Evolutionary conservation across 2,113 vertebrate genomes (phyloP).

Genomic region (Spermophilus dauricus): DNA sequence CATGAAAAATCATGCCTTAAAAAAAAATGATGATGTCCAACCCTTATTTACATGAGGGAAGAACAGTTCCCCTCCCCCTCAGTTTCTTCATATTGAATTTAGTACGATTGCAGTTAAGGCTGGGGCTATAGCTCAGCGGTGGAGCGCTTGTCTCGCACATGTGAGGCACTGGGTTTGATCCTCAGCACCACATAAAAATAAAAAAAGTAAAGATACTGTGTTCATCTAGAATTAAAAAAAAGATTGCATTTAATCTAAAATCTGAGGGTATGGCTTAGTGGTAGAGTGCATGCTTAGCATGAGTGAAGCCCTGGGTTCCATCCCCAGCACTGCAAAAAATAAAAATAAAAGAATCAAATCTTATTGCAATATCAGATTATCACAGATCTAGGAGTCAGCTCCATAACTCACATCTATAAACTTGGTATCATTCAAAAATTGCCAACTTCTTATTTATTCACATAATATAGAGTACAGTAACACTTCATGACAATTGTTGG

Average conservation of each 20-base stretch:
- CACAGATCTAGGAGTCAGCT: slow-evolving; percentile 69
- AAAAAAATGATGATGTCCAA: slow-evolving; percentile 59
- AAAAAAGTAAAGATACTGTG: too few species aligned
- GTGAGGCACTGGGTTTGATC: too few species aligned
- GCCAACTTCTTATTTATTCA: slow-evolving; percentile 74
- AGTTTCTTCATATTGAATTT: slow-evolving; percentile 82
- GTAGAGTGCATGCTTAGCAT: too few species aligned
- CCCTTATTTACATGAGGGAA: slow-evolving; percentile 79
- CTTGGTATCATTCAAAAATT: slow-evolving; percentile 65
- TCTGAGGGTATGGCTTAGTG: too few species aligned
- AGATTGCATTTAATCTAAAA: too few species aligned
- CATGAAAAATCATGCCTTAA: slow-evolving; percentile 52
- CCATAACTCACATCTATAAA: neutral
- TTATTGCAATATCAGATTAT: slow-evolving; percentile 76
- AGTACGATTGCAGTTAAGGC: slow-evolving; percentile 69
- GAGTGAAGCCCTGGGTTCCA: too few species aligned
- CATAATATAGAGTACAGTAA: slow-evolving; percentile 16
- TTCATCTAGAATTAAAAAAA: too few species aligned
- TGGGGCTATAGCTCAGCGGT: too few species aligned
- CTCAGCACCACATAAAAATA: too few species aligned
- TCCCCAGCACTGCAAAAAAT: too few species aligned
- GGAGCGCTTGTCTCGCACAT: too few species aligned
- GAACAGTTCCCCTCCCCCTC: slow-evolving; percentile 71
- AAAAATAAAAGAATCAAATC: neutral
- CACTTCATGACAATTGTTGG: slow-evolving; percentile 71